phyloP scores from a whole-genome alignment of 1,140 invertebrate species.

The Zaprionus inermis region DNA sequence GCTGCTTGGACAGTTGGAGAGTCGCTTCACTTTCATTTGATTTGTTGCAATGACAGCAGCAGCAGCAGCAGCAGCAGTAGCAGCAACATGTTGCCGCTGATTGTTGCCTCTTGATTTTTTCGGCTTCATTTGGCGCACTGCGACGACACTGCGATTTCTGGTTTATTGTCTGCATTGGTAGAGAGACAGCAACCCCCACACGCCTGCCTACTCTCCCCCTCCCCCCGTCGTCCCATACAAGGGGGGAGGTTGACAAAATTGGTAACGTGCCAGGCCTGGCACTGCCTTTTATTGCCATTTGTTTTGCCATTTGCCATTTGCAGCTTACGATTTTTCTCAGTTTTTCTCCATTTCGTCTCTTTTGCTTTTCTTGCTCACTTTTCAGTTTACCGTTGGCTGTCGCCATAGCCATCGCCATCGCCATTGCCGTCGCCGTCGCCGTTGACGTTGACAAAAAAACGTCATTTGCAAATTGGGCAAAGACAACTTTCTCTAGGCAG shows the following conservation, averaged over 20 bases:
- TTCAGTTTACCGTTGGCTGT: slow-evolving; percentile 22
- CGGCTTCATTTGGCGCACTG: slow-evolving; percentile 49
- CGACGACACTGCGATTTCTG: slow-evolving; percentile 49
- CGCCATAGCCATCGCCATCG: slow-evolving; percentile 24
- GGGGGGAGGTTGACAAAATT: slow-evolving; percentile 67
- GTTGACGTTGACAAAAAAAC: slow-evolving; percentile 82
- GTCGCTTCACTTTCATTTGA: slow-evolving; percentile 70
- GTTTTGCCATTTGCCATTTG: slow-evolving; percentile 53
- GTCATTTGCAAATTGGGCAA: slow-evolving; percentile 83
- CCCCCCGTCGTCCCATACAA: too few species aligned
- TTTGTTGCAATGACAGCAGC: slow-evolving; percentile 54
- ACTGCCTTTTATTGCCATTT: slow-evolving; percentile 81
- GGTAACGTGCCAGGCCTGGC: slow-evolving; percentile 66
- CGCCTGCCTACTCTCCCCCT: slow-evolving; percentile 36
- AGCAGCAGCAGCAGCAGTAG: slow-evolving; percentile 1
- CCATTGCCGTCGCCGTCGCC: not conserved
- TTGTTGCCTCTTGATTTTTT: slow-evolving; percentile 33
- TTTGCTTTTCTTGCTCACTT: slow-evolving; percentile 4
- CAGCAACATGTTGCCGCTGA: slow-evolving; percentile 38
- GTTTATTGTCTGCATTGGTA: slow-evolving; percentile 51
- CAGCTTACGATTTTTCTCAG: slow-evolving; percentile 5
- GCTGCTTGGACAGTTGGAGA: slow-evolving; percentile 16
- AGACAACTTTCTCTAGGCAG: slow-evolving; percentile 81
- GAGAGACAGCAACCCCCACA: slow-evolving; percentile 21
- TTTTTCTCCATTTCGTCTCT: not conserved